These are phyloP conservation scores for Lutjanus erythropterus DNA, from an alignment of 2,113 vertebrate species.

Conservation along the genomic window DNA sequence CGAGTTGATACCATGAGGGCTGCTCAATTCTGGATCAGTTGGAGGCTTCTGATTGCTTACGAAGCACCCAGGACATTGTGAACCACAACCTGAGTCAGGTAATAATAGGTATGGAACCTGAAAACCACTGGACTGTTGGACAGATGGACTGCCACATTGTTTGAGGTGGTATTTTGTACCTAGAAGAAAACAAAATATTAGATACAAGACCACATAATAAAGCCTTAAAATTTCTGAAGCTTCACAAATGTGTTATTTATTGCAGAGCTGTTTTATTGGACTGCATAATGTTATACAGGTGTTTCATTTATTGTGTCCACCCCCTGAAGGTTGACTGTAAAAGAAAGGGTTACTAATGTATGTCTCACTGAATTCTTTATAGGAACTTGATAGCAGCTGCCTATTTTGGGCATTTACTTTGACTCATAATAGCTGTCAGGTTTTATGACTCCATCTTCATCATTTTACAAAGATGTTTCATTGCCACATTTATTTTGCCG, in stretches of 20 bases:
- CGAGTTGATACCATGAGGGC: not conserved
- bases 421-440: conserved; percentile 71
- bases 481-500: conserved; percentile 73
- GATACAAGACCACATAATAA: not conserved
- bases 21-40: conserved; percentile 25
- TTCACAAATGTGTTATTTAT: conserved; percentile 33
- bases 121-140: too few relatives aligned
- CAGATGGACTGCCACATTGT: too few relatives aligned
- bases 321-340: conserved; percentile 54
- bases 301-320: conserved; percentile 52
- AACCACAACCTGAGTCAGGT: conserved; percentile 13
- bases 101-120: too few relatives aligned
- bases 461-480: conserved; percentile 75
- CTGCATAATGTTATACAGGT: conserved; percentile 39
- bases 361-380: conserved; percentile 56
- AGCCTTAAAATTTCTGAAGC: conserved; percentile 10
- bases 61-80: conserved; percentile 9
- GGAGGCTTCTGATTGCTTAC: conserved; percentile 30
- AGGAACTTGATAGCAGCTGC: conserved; percentile 44
- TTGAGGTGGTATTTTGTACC: not conserved
- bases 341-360: conserved; percentile 55
- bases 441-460: conserved; percentile 74
- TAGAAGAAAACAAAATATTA: not conserved
- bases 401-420: conserved; percentile 68
- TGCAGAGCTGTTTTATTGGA: conserved; percentile 36